Evolutionary conservation across 2,113 vertebrate genomes (phyloP), one percentile per base, ranked within the genome.

Genomic region (Toxostoma redivivum): DNA sequence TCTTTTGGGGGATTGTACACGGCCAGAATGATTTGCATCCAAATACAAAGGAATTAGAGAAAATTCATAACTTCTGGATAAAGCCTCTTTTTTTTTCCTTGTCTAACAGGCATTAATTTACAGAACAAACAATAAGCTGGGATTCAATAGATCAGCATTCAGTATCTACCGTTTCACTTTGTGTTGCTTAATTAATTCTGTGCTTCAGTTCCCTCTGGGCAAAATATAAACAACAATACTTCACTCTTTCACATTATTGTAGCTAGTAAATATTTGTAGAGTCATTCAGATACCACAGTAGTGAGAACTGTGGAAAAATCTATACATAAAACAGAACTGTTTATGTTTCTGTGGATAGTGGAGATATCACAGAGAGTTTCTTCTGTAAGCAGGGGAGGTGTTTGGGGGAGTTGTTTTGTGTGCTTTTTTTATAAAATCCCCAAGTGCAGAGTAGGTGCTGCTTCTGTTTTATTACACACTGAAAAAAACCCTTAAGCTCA

Each of bases 321-420:
- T 87, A 61, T 76, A 79, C 81, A 86, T 94, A 90, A 92, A 86
- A 40, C 91, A 91, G 37, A 56, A 40, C 20, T 94, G 84, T 95
- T 94, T 96, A 58, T 38, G 35, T 91, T 94, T 81, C 84, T 96
- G n/a, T 66, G 81, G 91, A 91, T 91, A 85, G 77, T 48, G 79
- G 61, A 94, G 72, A 56, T 89, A 69, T 45, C 15, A 31, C 51
- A 38, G n/a, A 65, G 44, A 38, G 70, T 91, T 86, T 81, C 30
- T 92, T 2, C n/a, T n/a, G 12, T 21, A 60, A 77, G 24, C 15
- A 18, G 27, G 24, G 19, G 44, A 64, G 33, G 44, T 33, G 18
- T 30, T 27, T 12, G 5, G 20, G 40, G 21, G 8, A 20, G 5
- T 14, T n/a, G 24, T 2, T 38, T 51, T 53, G 33, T 53, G 19